Evolutionary conservation across 1,140 invertebrate genomes (phyloP).

Genomic region (Drosophila lini): DNA sequence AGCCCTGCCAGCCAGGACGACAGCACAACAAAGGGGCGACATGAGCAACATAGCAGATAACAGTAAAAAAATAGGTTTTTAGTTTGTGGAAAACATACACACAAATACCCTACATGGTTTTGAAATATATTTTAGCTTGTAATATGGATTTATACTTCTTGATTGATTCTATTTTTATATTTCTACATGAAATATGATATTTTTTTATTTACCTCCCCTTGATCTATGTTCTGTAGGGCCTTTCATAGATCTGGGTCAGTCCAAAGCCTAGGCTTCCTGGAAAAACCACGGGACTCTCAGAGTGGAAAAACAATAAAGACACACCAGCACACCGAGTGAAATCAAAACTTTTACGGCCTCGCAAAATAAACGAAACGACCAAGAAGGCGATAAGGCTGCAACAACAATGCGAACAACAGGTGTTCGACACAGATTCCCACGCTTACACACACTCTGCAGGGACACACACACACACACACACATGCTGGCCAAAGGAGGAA

Average conservation of each 20-base stretch:
- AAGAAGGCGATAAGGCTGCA: conserved; percentile 39
- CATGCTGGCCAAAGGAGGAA: conserved; percentile 1
- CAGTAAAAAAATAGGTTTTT: neutral
- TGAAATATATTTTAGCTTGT: neutral
- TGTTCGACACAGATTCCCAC: conserved; percentile 60
- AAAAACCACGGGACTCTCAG: neutral
- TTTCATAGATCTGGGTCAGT: too few species aligned
- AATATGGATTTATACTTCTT: too few species aligned
- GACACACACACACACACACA: neutral
- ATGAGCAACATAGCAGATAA: conserved; percentile 28
- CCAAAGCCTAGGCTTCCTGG: neutral
- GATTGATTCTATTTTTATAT: too few species aligned
- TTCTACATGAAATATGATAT: too few species aligned
- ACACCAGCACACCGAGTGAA: conserved; percentile 7
- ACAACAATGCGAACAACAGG: conserved; percentile 68
- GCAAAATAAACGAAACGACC: conserved; percentile 39
- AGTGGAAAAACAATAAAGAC: conserved; percentile 15
- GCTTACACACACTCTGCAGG: conserved; percentile 2
- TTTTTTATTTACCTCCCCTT: too few species aligned
- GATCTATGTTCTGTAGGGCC: too few species aligned
- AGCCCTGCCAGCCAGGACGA: conserved; percentile 26
- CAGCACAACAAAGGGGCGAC: conserved; percentile 42
- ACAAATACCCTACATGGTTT: neutral
- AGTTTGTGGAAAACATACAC: too few species aligned
- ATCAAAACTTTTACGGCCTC: conserved; percentile 36